Base-by-base conservation (phyloP, 2,888 invertebrate species). In the Eumerus sabulonum region DNA sequence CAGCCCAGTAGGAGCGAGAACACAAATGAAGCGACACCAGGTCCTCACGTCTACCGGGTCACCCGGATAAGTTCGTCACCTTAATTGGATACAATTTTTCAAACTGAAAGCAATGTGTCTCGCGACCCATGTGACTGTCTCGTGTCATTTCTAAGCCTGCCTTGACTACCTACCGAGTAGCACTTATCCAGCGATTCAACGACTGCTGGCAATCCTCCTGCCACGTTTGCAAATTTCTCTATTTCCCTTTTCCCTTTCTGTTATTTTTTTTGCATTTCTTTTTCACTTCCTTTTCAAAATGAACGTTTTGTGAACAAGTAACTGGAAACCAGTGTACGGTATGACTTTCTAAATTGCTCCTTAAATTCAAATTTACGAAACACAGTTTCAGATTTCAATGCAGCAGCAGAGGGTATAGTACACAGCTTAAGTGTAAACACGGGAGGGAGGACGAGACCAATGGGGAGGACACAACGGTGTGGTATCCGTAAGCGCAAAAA, bases 71-170 rank as follows among this genome's bases (percentile, higher is more conserved):
- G 81, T 82, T 81, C 72, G 68, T 81, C 70, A 71, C 64, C 79
- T 82, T 85, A 86, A 85, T 85, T 85, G 85, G 83, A 83, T 83
- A 82, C 70, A 83, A 86, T 85, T 82, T 84, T 83, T 85, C 83
- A 83, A 63, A 72, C 51, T 62, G 40, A 57, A 71, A 60, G 36
- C 62, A 57, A 42, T 63, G 62, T 57, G 66, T 51, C 67, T 73
- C 63, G 67, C 67, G 62, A 63, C 76, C 62, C 57, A 57, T 67
- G 62, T 16, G 70, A 70, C 54, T 50, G 72, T 67, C 77, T 77
- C 62, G 67, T 77, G 72, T 48, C 72, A 72, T 57, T 77, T 77
- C 72, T 42, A 74, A 74, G 68, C 74, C 62, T 47, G 54, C 62
- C 60, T 19, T 27, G 12, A 42, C 14, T 27, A 27, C 27, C 27